Evolutionary conservation across 1,140 invertebrate species (phyloP), one percentile per base, ranked within the genome.

Genomic region (Babylonia areolata): DNA sequence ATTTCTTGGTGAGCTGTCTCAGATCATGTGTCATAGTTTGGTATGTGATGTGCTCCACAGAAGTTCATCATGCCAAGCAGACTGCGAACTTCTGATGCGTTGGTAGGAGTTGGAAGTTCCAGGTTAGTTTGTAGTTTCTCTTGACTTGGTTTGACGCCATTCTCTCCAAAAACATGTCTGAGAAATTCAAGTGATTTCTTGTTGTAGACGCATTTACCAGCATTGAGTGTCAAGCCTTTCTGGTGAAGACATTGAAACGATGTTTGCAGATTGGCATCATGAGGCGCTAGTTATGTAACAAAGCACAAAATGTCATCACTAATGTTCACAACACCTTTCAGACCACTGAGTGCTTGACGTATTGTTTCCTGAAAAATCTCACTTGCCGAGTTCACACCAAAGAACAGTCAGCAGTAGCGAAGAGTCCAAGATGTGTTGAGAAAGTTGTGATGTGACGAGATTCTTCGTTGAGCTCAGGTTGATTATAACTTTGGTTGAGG

Each of bases 51-150:
- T 20, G 88, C 88, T 28, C 83, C 58, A 64, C 87, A 87, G n/a
- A n/a, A n/a, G n/a, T n/a, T n/a, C n/a, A 73, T 78, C 86, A 91
- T 85, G 20, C 90, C 90, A 11, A 92, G 84, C 31, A 92, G 88
- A 73, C 84, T 88, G 33, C 87, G 46, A 20, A 89, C 73, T 85
- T 90, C 88, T 23, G 80, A 46, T 0, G 58, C 84, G 77, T 82
- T 87, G 77, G 35, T 35, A 33, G 89, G 87, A 1, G 35, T 28
- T 71, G 77, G 54, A 39, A 79, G 39, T 37, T 88, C 77, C 20
- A 84, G 20, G 23, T 84, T 83, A 3, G 84, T 85, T 73, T 84
- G 85, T 28, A 91, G 85, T 58, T 88, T 90, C 39, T 86, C 42
- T 33, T 37, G 58, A 33, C 84, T 39, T 33, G 87, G 85, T 58